Percentiles rank a stretch among this genome's conserved stretches.
Evolutionary conservation across 2,888 invertebrate species (phyloP).

Genomic region (Gymnosoma rotundatum): DNA sequence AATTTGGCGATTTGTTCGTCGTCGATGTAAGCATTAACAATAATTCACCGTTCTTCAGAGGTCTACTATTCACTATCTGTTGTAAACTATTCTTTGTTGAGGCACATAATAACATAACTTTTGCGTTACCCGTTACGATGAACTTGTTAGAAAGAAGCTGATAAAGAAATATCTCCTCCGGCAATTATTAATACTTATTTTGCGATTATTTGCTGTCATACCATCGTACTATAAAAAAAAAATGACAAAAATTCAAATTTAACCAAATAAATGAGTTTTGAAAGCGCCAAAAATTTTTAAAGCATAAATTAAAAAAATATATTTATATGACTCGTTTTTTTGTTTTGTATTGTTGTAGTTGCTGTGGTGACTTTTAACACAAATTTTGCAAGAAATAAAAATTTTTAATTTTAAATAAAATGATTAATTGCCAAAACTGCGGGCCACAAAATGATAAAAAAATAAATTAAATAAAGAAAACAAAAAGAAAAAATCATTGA

Average conservation of each 20-base stretch:
- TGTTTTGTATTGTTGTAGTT: not conserved
- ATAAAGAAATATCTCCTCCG: conserved; percentile 12
- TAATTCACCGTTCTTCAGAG: too few species aligned
- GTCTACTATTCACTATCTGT: too few species aligned
- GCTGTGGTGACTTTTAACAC: too few species aligned
- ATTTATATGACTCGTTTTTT: not conserved
- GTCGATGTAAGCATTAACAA: too few species aligned
- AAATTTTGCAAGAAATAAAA: conserved; percentile 30
- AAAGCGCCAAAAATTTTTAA: conserved; percentile 50
- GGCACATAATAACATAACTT: too few species aligned
- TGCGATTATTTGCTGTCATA: conserved; percentile 7
- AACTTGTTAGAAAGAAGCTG: too few species aligned
- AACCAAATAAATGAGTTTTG: conserved; percentile 48
- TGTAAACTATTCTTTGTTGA: too few species aligned
- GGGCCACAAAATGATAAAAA: conserved; percentile 49
- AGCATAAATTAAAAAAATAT: conserved; percentile 14
- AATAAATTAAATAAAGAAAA: conserved; percentile 1
- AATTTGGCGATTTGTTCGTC: too few species aligned
- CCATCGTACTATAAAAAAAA: not conserved
- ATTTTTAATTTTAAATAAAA: conserved; percentile 50
- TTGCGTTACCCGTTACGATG: too few species aligned
- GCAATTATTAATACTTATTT: conserved; percentile 15
- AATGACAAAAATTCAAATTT: conserved; percentile 64
- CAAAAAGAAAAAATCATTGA: conserved; percentile 33
- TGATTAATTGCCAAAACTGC: conserved; percentile 68